Evolutionary conservation across 2,113 vertebrate genomes (phyloP).

Genomic region (Rhombomys opimus): DNA sequence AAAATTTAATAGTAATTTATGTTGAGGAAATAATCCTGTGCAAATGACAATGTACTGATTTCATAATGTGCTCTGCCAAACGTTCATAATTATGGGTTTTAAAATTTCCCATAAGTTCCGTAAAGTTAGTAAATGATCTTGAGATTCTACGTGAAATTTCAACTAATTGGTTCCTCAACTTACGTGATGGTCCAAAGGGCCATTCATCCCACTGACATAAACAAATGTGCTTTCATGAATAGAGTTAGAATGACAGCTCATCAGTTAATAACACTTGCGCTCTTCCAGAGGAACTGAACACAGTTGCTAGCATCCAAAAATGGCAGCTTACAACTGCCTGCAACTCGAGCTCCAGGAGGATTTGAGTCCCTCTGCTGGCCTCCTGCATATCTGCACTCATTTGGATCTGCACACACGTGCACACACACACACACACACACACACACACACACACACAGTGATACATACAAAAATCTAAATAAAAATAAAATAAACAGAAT

Average conservation of each 20-base stretch:
- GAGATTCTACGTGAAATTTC: not conserved
- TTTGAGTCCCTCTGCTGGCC: not conserved
- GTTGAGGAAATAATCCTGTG: not conserved
- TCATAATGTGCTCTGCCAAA: not conserved
- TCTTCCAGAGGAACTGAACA: no score
- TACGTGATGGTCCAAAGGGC: not conserved
- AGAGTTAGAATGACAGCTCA: not conserved
- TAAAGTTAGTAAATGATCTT: not conserved
- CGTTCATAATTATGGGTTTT: not conserved
- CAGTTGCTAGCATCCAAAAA: not conserved
- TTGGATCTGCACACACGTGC: no score
- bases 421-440: not conserved
- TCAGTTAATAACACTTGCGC: not conserved
- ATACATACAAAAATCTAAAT: not conserved
- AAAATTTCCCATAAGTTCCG: not conserved
- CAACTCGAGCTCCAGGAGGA: not conserved
- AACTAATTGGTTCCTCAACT: not conserved
- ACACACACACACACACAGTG: not conserved
- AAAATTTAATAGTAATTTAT: constrained; percentile 3
- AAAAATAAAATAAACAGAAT: not conserved
- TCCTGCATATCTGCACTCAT: no score
- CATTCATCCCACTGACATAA: not conserved
- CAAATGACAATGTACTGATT: not conserved
- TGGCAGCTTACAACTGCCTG: no score
- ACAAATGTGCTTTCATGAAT: not conserved